Evolutionary conservation across 2,888 invertebrate species (phyloP), one percentile per base, ranked within the genome.

Genomic region (Iphiclides podalirius): DNA sequence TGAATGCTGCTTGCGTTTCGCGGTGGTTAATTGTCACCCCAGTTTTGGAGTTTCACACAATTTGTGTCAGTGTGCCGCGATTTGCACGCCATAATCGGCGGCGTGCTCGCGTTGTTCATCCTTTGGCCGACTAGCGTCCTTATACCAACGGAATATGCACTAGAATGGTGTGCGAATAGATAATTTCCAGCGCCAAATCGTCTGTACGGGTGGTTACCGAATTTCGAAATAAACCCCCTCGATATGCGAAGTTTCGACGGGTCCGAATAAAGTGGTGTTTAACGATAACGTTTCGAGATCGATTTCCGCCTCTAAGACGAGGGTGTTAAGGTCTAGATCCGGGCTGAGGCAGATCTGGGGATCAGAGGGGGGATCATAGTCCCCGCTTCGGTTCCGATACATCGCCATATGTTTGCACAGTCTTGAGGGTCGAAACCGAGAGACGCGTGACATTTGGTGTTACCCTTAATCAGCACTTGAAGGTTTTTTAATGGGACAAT

Each of bases 381-480:
- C n/a, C n/a, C n/a, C n/a, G n/a, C n/a, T 38, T 42, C 15, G 50
- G 55, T 61, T 67, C 61, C 61, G 56, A 62, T 54, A 62, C 37
- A 39, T 55, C 28, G 67, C 68, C 82, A 81, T 82, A 79, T 81
- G 83, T 77, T 79, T 71, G 62, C 49, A 53, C 57, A 69, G 66
- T 72, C 72, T 72, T 70, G 66, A 73, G 70, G 72, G 70, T 65
- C 54, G 58, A 52, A 52, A 47, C 44, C 49, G 53, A 53, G 63
- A 66, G 71, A 59, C 58, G 57, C 72, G 67, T 75, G 75, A 81
- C 82, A 83, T 84, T 83, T 81, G 78, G 75, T 64, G 60, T 63
- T 64, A 64, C 70, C 67, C 71, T 74, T 75, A 76, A 81, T 72
- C 65, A 67, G 54, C 67, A 60, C 60, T 72, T 76, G 66, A 78